Conservation (phyloP, 2,113 vertebrate species). For the Aix galericulata region DNA sequence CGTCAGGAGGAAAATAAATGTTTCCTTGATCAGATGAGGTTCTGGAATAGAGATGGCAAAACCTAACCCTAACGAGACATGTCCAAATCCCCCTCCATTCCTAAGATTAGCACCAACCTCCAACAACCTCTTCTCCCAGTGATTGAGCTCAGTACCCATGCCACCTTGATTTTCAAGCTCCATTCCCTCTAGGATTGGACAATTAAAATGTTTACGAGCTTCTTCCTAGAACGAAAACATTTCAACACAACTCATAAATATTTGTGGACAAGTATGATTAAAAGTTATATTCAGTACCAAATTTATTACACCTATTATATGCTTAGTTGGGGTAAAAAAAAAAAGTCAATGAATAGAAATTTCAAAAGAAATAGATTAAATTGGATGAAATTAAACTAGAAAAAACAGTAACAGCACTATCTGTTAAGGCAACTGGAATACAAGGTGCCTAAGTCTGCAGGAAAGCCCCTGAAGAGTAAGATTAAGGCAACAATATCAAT, state of each 20-base stretch:
- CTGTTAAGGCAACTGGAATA: not conserved
- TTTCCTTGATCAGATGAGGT: not conserved
- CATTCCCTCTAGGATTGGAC: slow-evolving; percentile 93
- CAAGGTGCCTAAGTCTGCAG: not conserved
- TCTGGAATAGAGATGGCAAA: not conserved
- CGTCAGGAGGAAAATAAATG: not conserved
- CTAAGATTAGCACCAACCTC: slow-evolving; percentile 79
- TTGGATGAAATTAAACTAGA: not conserved
- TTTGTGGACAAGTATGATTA: not conserved
- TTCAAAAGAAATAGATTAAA: not conserved
- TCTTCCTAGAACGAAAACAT: slow-evolving; percentile 83
- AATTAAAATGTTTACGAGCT: slow-evolving; percentile 90
- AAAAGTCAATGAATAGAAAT: not conserved
- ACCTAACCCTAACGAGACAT: not conserved
- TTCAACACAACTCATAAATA: not conserved
- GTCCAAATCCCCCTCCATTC: not conserved
- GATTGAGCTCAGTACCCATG: slow-evolving; percentile 93
- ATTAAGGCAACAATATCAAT: not conserved
- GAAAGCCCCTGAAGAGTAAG: not conserved
- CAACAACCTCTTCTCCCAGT: slow-evolving; percentile 95
- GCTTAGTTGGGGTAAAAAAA: not conserved
- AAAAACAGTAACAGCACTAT: not conserved
- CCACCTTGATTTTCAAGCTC: slow-evolving; percentile 99
- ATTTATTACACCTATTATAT: not conserved
- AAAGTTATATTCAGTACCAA: not conserved